Percentiles rank a stretch among this genome's conserved stretches.
phyloP scores from a whole-genome alignment of 2,888 invertebrate species.

The Sinelater perroti region DNA sequence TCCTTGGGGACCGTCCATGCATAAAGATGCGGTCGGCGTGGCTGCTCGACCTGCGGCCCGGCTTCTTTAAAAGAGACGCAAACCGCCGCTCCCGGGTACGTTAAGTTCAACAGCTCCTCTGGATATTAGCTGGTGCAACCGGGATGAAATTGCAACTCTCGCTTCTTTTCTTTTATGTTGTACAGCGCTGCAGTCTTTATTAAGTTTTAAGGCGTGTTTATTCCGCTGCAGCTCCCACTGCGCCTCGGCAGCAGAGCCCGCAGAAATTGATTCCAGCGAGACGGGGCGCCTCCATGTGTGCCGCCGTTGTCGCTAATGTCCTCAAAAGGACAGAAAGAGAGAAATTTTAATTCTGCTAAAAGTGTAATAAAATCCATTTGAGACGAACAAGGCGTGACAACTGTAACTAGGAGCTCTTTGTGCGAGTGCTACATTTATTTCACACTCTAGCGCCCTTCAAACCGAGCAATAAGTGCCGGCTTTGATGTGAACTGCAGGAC shows the following conservation, averaged over 20 bases:
- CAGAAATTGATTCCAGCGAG: too few species aligned
- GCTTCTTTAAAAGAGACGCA: slow-evolving; percentile 15
- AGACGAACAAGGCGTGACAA: slow-evolving; percentile 10
- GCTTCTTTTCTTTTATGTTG: neutral
- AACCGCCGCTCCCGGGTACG: slow-evolving; percentile 8
- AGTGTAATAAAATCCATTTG: slow-evolving; percentile 17
- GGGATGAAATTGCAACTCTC: slow-evolving; percentile 5
- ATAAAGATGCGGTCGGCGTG: slow-evolving; percentile 32
- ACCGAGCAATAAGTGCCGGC: slow-evolving; percentile 49
- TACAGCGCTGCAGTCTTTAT: too few species aligned
- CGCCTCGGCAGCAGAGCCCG: too few species aligned
- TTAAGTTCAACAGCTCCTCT: slow-evolving; percentile 11
- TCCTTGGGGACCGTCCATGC: slow-evolving; percentile 25
- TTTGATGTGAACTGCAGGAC: slow-evolving; percentile 48
- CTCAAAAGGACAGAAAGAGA: too few species aligned
- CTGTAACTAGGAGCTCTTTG: slow-evolving; percentile 48
- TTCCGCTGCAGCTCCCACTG: too few species aligned
- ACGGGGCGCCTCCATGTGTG: too few species aligned
- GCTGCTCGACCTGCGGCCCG: neutral
- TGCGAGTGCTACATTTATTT: slow-evolving; percentile 47
- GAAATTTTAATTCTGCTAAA: slow-evolving; percentile 14
- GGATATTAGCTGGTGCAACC: slow-evolving; percentile 1
- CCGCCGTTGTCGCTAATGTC: too few species aligned
- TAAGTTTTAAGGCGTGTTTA: too few species aligned
- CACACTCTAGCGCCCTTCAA: slow-evolving; percentile 49